Percentiles rank a stretch among this genome's conserved stretches.
phyloP scores from a whole-genome alignment of 2,888 invertebrate genomes.

The Pelosia muscerda region DNA sequence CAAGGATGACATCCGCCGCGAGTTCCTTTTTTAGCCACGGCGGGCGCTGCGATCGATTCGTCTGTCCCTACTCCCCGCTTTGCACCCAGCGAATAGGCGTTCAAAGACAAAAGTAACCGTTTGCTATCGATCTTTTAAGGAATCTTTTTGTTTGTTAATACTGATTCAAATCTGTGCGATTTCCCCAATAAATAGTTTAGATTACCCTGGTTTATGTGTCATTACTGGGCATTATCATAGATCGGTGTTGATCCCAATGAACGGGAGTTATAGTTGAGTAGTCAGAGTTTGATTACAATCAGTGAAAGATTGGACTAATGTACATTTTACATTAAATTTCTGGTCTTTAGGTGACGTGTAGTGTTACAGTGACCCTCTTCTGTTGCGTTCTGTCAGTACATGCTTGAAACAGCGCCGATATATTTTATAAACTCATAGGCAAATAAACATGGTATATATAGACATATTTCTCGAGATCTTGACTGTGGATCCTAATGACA shows the following conservation, averaged over 20 bases:
- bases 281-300: neutral
- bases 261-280: neutral
- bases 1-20: too few species aligned
- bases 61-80: too few species aligned
- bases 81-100: too few species aligned
- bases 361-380: too few species aligned
- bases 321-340: neutral
- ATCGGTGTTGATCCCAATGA: neutral
- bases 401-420: too few species aligned
- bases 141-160: neutral
- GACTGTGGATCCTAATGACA: too few species aligned
- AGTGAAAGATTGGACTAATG: neutral
- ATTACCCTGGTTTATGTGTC: neutral
- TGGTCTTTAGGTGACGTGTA: neutral
- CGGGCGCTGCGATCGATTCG: too few species aligned
- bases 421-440: too few species aligned
- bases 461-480: too few species aligned
- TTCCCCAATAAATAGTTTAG: neutral
- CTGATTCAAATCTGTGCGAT: neutral
- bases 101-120: neutral
- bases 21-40: too few species aligned
- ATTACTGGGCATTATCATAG: conserved; percentile 1
- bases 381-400: too few species aligned
- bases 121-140: neutral
- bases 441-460: too few species aligned